Base-by-base conservation (phyloP, 1,140 invertebrate species). In the Drosophila baimaii region DNA sequence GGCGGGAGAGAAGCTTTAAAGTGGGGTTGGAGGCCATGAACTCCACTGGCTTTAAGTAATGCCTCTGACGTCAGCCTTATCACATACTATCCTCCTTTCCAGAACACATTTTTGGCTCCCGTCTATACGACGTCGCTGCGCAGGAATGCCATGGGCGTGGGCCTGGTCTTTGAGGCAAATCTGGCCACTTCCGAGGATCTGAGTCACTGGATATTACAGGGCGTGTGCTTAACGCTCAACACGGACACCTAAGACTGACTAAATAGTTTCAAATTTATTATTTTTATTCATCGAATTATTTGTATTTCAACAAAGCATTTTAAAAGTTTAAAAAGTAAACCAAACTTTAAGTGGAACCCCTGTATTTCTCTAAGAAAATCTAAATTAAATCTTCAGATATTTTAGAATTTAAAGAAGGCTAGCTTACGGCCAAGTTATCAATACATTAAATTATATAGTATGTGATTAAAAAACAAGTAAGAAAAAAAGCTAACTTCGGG, bases 121-220 rank as follows among this genome's bases (percentile, higher is more conserved):
- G 97, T 98, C 3, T 98, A 98, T 88, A 97, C 95, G 2, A 98
- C 97, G 5, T 97, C 96, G 1, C 92, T 94, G 76, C 93, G 97
- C 61, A 93, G 96, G 59, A 96, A 98, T 91, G 96, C 96, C 0
- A 97, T 97, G 96, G 97, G 96, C 2, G 95, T 96, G n/a, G 97
- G 97, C 37, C 93, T 98, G 7, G 96, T 98, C 12, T 98, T 98
- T 92, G 96, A 98, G 92, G 96, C 97, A 0, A 95, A 98, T 92
- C 93, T 98, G 21, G 94, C 93, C 52, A 98, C 97, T 2, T 93
- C 94, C 0, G 95, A 97, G 85, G 96, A 98, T 91, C 92, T 93
- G 29, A 97, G 96, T 77, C 95, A 97, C 91, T 98, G 97, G 97
- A 94, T 97, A 21, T 92, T 98, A 35, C 97, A 98, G 92, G 96